phyloP scores from a whole-genome alignment of 2,797 vertebrate species.

The Ctenopoma multispine region DNA sequence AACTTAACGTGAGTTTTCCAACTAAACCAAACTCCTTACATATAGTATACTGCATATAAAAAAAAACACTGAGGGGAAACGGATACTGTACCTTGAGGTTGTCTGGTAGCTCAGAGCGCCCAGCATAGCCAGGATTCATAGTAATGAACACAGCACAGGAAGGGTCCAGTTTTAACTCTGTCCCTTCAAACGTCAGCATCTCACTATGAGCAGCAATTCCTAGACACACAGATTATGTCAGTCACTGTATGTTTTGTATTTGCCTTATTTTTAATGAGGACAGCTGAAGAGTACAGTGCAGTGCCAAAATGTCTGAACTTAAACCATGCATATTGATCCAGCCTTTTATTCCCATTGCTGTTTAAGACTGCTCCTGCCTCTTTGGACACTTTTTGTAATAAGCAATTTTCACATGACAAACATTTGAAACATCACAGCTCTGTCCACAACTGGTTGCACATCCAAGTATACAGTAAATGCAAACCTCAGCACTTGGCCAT shows the following conservation, averaged over 20 bases:
- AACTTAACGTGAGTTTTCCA: background rate
- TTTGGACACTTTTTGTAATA: slow-evolving; percentile 4
- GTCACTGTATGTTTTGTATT: background rate
- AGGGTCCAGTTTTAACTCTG: slow-evolving; percentile 90
- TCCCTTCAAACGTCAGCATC: slow-evolving; percentile 90
- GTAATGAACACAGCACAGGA: slow-evolving; percentile 94
- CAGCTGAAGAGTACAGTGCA: background rate
- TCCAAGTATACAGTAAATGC: slow-evolving; percentile 1
- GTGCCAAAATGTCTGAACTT: background rate
- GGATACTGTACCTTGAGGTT: slow-evolving; percentile 88
- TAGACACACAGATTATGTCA: slow-evolving; percentile 56
- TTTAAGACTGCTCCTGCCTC: background rate
- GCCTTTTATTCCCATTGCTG: background rate
- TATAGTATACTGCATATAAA: background rate
- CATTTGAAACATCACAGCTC: background rate
- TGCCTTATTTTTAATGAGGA: background rate
- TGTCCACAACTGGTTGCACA: background rate
- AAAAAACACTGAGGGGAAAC: too few relatives aligned
- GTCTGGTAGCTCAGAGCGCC: slow-evolving; percentile 92
- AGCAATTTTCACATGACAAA: background rate
- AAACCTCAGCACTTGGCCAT: background rate
- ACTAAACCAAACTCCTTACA: background rate
- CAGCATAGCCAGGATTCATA: slow-evolving; percentile 96
- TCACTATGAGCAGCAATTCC: slow-evolving; percentile 88
- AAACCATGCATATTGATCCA: background rate